phyloP scores from a whole-genome alignment of 2,888 invertebrate species.

The Ennomos quercinarius region DNA sequence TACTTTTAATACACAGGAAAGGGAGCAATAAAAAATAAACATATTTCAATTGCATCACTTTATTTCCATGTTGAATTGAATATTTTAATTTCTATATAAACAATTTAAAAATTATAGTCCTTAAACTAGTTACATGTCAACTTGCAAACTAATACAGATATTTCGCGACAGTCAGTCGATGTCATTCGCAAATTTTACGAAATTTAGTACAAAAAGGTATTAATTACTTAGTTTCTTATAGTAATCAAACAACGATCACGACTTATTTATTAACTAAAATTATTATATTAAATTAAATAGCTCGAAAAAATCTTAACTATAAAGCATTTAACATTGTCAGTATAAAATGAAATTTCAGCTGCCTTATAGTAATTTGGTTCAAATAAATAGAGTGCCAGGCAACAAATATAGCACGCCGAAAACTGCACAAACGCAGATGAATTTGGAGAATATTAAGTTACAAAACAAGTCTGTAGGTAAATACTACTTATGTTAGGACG shows the following conservation, averaged over 20 bases:
- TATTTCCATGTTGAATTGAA: conserved; percentile 81
- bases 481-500: background rate
- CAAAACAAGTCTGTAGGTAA: background rate
- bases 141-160: conserved; percentile 51
- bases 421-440: background rate
- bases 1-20: no score
- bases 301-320: conserved; percentile 19
- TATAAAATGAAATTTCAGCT: conserved; percentile 21
- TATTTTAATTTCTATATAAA: conserved; percentile 82
- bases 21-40: conserved; percentile 6
- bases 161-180: conserved; percentile 49
- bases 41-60: conserved; percentile 73
- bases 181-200: conserved; percentile 40
- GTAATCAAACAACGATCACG: conserved; percentile 27
- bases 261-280: conserved; percentile 23
- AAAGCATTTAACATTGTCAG: conserved; percentile 16
- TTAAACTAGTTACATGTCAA: conserved; percentile 49
- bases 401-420: conserved; percentile 24
- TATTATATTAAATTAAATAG: conserved; percentile 23
- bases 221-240: conserved; percentile 36
- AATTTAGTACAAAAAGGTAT: conserved; percentile 32
- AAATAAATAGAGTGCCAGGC: conserved; percentile 23
- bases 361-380: conserved; percentile 22
- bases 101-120: conserved; percentile 73
- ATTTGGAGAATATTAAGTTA: no score